Conservation (phyloP, 2,113 vertebrate species). For the Cyrtonyx montezumae region DNA sequence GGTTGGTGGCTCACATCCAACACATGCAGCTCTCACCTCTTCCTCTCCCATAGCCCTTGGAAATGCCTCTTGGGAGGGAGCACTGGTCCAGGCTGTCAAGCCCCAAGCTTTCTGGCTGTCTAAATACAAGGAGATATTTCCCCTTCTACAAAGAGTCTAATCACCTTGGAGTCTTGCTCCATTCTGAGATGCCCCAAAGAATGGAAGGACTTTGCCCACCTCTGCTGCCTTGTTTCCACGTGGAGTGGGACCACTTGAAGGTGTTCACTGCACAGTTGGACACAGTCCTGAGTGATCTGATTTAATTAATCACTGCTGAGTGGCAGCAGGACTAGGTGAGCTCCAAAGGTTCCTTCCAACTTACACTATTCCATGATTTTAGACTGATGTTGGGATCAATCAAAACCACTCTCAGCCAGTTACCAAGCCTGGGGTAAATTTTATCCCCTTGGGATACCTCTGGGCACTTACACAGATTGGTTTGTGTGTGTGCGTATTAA, state of each 20-base stretch:
- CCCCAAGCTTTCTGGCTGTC: neutral
- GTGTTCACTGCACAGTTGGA: neutral
- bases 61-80: neutral
- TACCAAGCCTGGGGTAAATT: neutral
- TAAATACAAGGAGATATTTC: neutral
- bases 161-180: neutral
- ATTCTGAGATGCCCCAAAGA: neutral
- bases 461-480: neutral
- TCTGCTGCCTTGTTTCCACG: neutral
- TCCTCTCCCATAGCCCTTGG: neutral
- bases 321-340: neutral
- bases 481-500: too few species aligned
- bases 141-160: neutral
- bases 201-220: neutral
- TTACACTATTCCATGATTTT: neutral
- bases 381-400: neutral
- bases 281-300: neutral
- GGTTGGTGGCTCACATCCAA: conserved; percentile 6
- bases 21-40: neutral
- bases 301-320: neutral
- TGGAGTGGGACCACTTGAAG: neutral
- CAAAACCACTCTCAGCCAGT: neutral
- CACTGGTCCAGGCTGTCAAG: neutral
- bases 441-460: neutral
- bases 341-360: neutral